Percentiles rank a stretch among this genome's conserved stretches.
Conservation (phyloP, 2,888 invertebrate genomes). For the Harpalus rubripes region DNA sequence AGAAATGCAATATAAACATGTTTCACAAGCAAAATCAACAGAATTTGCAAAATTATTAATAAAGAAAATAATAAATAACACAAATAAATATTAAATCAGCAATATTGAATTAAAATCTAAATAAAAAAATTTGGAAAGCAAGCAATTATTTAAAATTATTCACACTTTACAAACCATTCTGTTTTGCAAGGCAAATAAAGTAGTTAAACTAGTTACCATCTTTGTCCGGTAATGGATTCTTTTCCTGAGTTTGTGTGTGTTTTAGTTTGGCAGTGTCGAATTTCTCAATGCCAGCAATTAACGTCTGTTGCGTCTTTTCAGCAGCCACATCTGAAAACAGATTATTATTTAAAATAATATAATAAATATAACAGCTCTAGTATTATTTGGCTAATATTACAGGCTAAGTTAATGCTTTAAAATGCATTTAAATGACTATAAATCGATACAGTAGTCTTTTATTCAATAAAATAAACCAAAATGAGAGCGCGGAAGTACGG, state of each 20-base stretch:
- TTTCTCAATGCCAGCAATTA: constrained; percentile 91
- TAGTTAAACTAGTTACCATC: constrained; percentile 44
- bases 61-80: constrained; percentile 11
- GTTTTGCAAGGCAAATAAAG: constrained; percentile 31
- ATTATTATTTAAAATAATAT: constrained; percentile 6
- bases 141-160: constrained; percentile 24
- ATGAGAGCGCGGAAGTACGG: too few relatives aligned
- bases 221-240: constrained; percentile 95
- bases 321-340: constrained; percentile 88
- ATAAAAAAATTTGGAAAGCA: background rate
- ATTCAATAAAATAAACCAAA: too few relatives aligned
- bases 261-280: constrained; percentile 91
- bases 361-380: too few relatives aligned
- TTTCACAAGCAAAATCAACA: constrained; percentile 54
- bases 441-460: too few relatives aligned
- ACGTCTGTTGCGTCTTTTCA: constrained; percentile 91
- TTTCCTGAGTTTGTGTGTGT: constrained; percentile 95
- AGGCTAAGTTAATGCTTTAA: too few relatives aligned
- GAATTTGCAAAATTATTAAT: constrained; percentile 35
- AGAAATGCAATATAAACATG: constrained; percentile 64
- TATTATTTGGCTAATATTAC: too few relatives aligned
- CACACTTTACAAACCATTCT: constrained; percentile 43
- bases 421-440: too few relatives aligned
- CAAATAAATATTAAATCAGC: background rate
- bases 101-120: constrained; percentile 32